A percentile compares a stretch with the other conserved stretches of the same genome.
Evolutionary conservation across 1,140 invertebrate species (phyloP).

Genomic region (Micrasema longulum): DNA sequence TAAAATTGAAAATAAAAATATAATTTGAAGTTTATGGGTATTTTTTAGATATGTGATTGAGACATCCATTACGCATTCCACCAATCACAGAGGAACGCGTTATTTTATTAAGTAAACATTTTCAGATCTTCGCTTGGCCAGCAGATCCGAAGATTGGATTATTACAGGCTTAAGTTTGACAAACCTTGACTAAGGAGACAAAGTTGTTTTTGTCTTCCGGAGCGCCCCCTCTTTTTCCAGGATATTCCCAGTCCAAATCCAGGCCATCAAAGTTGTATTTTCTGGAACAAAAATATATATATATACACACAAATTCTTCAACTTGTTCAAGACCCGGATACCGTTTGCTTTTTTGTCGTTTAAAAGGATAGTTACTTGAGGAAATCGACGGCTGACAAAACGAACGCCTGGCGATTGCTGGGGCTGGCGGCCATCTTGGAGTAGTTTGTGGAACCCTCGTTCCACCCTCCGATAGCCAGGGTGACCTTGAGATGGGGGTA

Average conservation of each 20-base stretch:
- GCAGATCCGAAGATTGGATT: too few species aligned
- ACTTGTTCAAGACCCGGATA: too few species aligned
- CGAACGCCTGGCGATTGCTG: constrained; percentile 71
- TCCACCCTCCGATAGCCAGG: constrained; percentile 90
- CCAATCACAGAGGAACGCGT: too few species aligned
- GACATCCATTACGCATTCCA: too few species aligned
- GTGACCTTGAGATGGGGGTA: constrained; percentile 83
- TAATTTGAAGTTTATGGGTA: too few species aligned
- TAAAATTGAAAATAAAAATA: too few species aligned
- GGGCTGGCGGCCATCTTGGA: constrained; percentile 76
- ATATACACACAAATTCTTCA: too few species aligned
- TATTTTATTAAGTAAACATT: too few species aligned
- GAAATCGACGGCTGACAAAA: constrained; percentile 73
- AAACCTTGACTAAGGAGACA: constrained; percentile 77
- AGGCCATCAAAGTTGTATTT: constrained; percentile 85
- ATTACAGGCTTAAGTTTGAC: constrained; percentile 40
- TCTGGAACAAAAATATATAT: constrained; percentile 63
- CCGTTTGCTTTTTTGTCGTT: too few species aligned
- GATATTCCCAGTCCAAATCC: constrained; percentile 90
- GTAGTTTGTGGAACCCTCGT: constrained; percentile 85
- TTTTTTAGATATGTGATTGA: too few species aligned
- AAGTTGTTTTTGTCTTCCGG: constrained; percentile 84
- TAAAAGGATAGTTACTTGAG: constrained; percentile 72
- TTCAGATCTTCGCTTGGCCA: too few species aligned
- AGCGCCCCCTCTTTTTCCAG: constrained; percentile 77